Conservation (phyloP, 2,113 vertebrate species). For the Centropus unirufus region DNA sequence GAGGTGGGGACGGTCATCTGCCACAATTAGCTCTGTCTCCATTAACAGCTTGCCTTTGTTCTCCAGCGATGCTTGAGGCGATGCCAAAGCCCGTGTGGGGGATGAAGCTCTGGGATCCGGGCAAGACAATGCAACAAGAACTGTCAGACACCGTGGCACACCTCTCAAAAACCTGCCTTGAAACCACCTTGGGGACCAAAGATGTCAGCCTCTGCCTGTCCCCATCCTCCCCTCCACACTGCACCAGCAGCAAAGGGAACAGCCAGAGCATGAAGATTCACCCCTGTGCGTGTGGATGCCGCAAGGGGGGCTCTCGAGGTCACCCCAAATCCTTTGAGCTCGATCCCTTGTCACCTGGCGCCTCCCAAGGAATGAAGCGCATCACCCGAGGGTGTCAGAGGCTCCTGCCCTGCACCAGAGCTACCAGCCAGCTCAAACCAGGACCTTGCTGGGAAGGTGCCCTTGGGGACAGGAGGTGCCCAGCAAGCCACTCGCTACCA, state of each 20-base stretch:
- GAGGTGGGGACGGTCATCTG: constrained; percentile 22
- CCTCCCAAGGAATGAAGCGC: too few relatives aligned
- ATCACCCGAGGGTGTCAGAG: background rate
- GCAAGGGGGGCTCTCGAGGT: background rate
- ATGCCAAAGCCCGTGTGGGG: constrained; percentile 57
- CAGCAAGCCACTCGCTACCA: fast-evolving
- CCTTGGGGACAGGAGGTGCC: background rate
- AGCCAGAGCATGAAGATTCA: background rate
- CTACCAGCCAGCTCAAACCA: background rate
- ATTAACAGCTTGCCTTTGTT: constrained; percentile 66
- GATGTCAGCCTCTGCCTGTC: background rate
- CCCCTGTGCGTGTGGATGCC: fast-evolving
- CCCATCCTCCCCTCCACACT: background rate
- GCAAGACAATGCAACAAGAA: constrained; percentile 11
- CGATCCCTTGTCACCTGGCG: too few relatives aligned
- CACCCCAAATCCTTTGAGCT: background rate
- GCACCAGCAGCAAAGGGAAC: background rate
- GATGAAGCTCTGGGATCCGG: constrained; percentile 38
- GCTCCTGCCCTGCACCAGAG: background rate
- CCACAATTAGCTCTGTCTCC: constrained; percentile 66
- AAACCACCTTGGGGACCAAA: background rate
- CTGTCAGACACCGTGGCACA: fast-evolving
- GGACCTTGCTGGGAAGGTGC: background rate
- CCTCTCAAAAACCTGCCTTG: background rate
- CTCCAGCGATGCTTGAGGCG: constrained; percentile 35